These are phyloP conservation scores for Drosophila albomicans DNA, from an alignment of 1,140 invertebrate species.

Conservation along the genomic window DNA sequence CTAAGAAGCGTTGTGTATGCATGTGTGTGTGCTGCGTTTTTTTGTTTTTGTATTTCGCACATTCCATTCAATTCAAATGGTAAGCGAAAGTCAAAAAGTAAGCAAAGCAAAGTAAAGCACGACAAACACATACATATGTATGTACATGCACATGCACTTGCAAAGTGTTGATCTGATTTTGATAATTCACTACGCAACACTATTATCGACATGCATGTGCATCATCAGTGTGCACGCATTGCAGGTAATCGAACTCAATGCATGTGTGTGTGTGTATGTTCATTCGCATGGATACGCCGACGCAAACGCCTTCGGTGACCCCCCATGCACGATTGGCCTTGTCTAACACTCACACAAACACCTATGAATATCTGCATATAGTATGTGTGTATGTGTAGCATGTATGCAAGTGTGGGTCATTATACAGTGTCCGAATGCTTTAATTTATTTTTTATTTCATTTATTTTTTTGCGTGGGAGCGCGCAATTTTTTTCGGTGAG, in stretches of 20 bases:
- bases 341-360: conserved; percentile 19
- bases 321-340: conserved; percentile 67
- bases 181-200: conserved; percentile 29
- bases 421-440: conserved; percentile 35
- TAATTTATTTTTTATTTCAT: conserved; percentile 5
- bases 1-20: conserved; percentile 6
- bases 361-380: background rate
- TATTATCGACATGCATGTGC: conserved; percentile 36
- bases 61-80: conserved; percentile 29
- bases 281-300: conserved; percentile 9
- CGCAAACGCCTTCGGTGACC: conserved; percentile 55
- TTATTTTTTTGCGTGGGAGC: conserved; percentile 47
- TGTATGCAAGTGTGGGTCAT: conserved; percentile 24
- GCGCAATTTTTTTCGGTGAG: conserved; percentile 28
- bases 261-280: background rate
- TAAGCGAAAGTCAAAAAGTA: conserved; percentile 30
- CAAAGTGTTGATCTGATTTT: conserved; percentile 40
- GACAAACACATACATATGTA: background rate
- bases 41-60: conserved; percentile 29
- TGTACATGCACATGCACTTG: conserved; percentile 14
- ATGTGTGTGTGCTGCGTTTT: conserved; percentile 17
- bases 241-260: conserved; percentile 10
- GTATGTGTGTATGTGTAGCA: background rate
- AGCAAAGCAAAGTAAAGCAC: conserved; percentile 21
- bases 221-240: background rate